Conservation (phyloP, 2,888 invertebrate genomes). For the Spodoptera picta region DNA sequence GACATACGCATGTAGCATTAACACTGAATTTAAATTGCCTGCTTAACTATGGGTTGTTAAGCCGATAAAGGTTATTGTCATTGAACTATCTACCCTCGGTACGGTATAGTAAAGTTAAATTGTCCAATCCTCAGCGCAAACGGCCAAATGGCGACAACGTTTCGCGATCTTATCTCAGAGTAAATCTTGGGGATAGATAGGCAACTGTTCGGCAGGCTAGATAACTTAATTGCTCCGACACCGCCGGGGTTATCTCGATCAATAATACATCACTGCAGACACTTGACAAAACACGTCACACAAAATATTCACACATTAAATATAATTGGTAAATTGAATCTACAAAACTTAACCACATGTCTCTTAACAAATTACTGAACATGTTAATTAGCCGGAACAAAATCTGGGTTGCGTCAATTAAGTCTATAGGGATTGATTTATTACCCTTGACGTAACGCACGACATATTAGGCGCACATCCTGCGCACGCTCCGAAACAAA, state of each 20-base stretch:
- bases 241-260: conserved; percentile 68
- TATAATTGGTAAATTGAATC: conserved; percentile 42
- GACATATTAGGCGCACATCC: conserved; percentile 80
- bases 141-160: conserved; percentile 85
- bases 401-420: conserved; percentile 75
- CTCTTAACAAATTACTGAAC: conserved; percentile 69
- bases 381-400: conserved; percentile 65
- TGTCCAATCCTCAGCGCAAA: conserved; percentile 80
- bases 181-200: conserved; percentile 80
- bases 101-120: conserved; percentile 79
- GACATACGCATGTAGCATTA: conserved; percentile 58
- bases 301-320: conserved; percentile 39
- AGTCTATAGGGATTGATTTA: conserved; percentile 78
- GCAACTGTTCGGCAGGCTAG: conserved; percentile 71
- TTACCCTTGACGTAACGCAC: conserved; percentile 72
- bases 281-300: conserved; percentile 32
- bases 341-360: conserved; percentile 54
- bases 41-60: conserved; percentile 73
- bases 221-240: conserved; percentile 83
- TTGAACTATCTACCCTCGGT: conserved; percentile 77
- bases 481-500: conserved; percentile 79
- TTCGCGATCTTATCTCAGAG: conserved; percentile 80
- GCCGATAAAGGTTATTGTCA: conserved; percentile 82
- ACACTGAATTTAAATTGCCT: conserved; percentile 82
- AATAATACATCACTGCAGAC: conserved; percentile 65